phyloP scores from a whole-genome alignment of 2,888 invertebrate species.

The Subacronicta megacephala region DNA sequence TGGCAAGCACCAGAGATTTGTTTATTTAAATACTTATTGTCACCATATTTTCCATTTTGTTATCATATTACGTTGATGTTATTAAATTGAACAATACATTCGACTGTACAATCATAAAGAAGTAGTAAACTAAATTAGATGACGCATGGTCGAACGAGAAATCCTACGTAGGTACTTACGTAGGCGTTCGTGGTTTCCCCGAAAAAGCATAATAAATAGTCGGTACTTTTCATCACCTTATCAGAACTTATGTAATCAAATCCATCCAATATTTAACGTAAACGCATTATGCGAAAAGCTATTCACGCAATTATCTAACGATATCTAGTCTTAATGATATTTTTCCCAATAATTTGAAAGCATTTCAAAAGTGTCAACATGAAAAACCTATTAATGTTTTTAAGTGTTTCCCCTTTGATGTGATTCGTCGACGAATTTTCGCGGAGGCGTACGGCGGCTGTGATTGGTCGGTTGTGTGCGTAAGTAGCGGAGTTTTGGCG shows the following conservation, averaged over 20 bases:
- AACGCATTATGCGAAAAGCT: slow-evolving; percentile 49
- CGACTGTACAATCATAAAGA: no score
- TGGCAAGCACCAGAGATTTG: no score
- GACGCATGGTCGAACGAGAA: slow-evolving; percentile 19
- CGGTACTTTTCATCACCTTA: slow-evolving; percentile 56
- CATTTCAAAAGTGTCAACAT: slow-evolving; percentile 74
- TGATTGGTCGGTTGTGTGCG: slow-evolving; percentile 74
- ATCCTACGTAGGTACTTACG: slow-evolving; percentile 6
- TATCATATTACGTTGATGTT: no score
- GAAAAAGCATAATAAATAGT: slow-evolving; percentile 44
- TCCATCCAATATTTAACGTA: slow-evolving; percentile 45
- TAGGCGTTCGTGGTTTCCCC: slow-evolving; percentile 18
- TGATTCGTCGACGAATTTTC: slow-evolving; percentile 71
- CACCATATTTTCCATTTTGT: no score
- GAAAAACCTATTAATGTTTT: slow-evolving; percentile 86
- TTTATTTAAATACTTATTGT: no score
- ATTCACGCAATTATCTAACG: slow-evolving; percentile 53
- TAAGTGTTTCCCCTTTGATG: slow-evolving; percentile 77
- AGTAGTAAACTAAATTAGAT: not conserved
- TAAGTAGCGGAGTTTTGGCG: slow-evolving; percentile 86
- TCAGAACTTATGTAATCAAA: slow-evolving; percentile 47
- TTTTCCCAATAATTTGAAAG: slow-evolving; percentile 66
- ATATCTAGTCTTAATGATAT: slow-evolving; percentile 66
- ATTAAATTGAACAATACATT: no score
- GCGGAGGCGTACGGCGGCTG: slow-evolving; percentile 76